Evolutionary conservation across 1,140 invertebrate genomes (phyloP), one percentile per base, ranked within the genome.

Genomic region (Leptestheria dahalacensis): DNA sequence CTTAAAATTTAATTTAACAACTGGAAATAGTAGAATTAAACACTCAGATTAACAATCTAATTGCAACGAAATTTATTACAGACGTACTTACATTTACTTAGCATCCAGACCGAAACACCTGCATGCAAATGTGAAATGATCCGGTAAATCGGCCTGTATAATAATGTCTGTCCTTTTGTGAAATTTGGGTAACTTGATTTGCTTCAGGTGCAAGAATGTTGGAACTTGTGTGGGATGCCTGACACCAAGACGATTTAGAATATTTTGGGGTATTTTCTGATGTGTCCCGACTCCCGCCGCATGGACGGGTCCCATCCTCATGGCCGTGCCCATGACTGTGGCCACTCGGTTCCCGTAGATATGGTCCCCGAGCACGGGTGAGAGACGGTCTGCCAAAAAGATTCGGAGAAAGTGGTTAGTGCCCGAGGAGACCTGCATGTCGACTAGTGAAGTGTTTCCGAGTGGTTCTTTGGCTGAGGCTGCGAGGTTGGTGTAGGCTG

Each of bases 301-400:
- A 24, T 70, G 62, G 56, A 69, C 69, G 6, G 71, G 69, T 57
- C 68, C 66, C 6, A 73, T 63, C 50, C 65, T 66, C 3, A 72
- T 12, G 57, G 66, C 68, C 26, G 68, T 65, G 25, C 71, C 68
- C 57, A 68, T 63, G 0, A 75, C 46, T 18, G 70, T 65, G 33
- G 70, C 67, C 25, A 73, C 67, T 23, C 71, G 64, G 12, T 68
- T 67, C 6, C 68, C 69, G 57, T 69, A 71, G 25, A 70, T 49
- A 50, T 73, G 71, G 59, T 77, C 75, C 3, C 75, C 74, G 4
- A 76, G 61, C 62, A 77, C 62, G 25, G 75, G 74, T 48, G 66
- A 65, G 1, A 75, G 57, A 41, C 67, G 63, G 11, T 68, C 65
- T 0, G 73, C 59, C n/a, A 71, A 67, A 47, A 72, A 75, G 1